Evolutionary conservation across 1,140 invertebrate species (phyloP), one percentile per base, ranked within the genome.

Genomic region (Papilio aristodemus): DNA sequence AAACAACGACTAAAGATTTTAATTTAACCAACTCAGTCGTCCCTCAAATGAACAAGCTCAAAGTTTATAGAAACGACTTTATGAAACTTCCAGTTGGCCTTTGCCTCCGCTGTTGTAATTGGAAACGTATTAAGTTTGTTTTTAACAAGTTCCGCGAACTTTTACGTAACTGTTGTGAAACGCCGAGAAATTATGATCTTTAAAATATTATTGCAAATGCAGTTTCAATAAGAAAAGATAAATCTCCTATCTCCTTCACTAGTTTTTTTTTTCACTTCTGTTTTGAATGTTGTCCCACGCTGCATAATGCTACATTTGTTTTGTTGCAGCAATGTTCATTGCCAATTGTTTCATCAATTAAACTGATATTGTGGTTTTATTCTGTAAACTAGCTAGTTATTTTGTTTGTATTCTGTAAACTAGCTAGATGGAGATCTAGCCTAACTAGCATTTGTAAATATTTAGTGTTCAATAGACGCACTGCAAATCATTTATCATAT

Each of bases 51-150:
- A 19, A 54, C 46, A 54, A 54, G n/a, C 27, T 38, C 32, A 17
- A 62, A 62, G 36, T 62, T 58, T 62, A 62, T 38, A 60, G 32
- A 19, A 38, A 6, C 8, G 59, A 62, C 59, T 62, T 62, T 62
- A 38, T 38, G n/a, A 38, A 50, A 62, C 36, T 62, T 62, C 32
- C 7, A 7, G 59, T 36, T 62, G 59, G 59, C 59, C 38, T 64
- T 43, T 25, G 39, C 62, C 62, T 43, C 32, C 19, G 54, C 54
- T 22, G 17, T 64, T 27, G 62, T 64, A 64, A 64, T 64, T 43
- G 62, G 62, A 64, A 64, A 43, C 38, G 39, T 43, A 43, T 64
- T 64, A 43, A 64, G 39, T 64, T 64, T 62, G 59, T 39, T 22
- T 43, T 38, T 64, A 64, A 64, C 62, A 36, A 64, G 22, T 17